These are phyloP conservation scores for Phaedon cochleariae DNA, from an alignment of 2,888 invertebrate genomes.

Conservation along the genomic window DNA sequence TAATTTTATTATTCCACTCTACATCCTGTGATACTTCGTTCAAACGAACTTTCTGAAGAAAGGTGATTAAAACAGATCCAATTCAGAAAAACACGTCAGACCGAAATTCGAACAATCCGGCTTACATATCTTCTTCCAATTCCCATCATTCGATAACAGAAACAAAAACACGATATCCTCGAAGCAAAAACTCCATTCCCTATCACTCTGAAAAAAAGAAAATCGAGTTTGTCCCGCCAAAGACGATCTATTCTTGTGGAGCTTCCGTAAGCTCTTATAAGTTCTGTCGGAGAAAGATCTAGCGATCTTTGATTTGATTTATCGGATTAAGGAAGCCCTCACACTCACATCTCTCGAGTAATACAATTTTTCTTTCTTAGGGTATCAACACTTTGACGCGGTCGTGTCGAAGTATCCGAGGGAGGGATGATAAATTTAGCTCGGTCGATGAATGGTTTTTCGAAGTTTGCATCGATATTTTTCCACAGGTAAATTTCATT, in stretches of 20 bases:
- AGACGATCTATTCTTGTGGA: slow-evolving; percentile 40
- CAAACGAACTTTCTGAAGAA: no score
- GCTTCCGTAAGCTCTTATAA: slow-evolving; percentile 45
- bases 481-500: not conserved
- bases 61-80: no score
- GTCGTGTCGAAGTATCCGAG: slow-evolving; percentile 38
- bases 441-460: slow-evolving; percentile 16
- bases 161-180: slow-evolving; percentile 12
- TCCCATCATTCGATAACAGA: slow-evolving; percentile 1
- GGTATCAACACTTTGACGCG: slow-evolving; percentile 48
- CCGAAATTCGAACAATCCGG: not conserved
- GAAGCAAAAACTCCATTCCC: slow-evolving; percentile 10
- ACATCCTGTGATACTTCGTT: no score
- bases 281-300: slow-evolving; percentile 44
- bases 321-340: slow-evolving; percentile 55
- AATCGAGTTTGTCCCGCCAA: slow-evolving; percentile 35
- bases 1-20: no score
- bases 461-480: not conserved
- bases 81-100: not conserved
- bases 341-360: slow-evolving; percentile 46
- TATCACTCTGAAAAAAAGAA: slow-evolving; percentile 16
- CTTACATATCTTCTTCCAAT: not conserved
- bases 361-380: slow-evolving; percentile 51
- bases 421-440: slow-evolving; percentile 43
- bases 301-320: slow-evolving; percentile 58